Evolutionary conservation across 2,888 invertebrate genomes (phyloP), one percentile per base, ranked within the genome.

Genomic region (Megastigmus dorsalis): DNA sequence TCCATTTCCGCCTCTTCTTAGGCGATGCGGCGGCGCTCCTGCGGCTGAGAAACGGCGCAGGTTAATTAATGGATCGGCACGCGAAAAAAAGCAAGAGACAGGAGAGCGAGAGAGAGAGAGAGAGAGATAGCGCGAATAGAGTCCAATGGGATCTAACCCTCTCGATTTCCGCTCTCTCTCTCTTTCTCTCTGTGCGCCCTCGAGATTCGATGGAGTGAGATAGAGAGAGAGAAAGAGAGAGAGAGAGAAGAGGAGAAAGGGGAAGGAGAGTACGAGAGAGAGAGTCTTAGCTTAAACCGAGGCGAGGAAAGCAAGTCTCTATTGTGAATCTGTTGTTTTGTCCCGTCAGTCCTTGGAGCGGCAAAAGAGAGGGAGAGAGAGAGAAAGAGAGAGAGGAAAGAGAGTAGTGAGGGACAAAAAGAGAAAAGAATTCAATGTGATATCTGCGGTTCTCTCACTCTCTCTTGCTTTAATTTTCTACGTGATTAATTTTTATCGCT

Each of bases 281-380:
- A 18, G 23, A 45, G 48, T 54, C 54, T 52, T 7, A 18, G 48
- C 6, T 41, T 18, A n/a, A 63, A 55, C 71, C 55, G 55, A 54
- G 18, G 45, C 55, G 54, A 62, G 70, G 57, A 30, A 71, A 48
- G 48, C 33, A 59, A 57, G 57, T 82, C 77, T 75, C 79, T 83
- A 84, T 87, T 86, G 87, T 86, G 79, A 67, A 82, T 80, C 77
- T 78, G 78, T 78, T 83, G 86, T 87, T 87, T 87, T 87, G 87
- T 87, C 85, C 87, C 87, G 86, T 87, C 87, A 87, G 86, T 87
- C 86, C 85, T 80, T 77, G 77, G 79, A 84, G 80, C 13, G n/a
- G 15, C 18, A 13, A n/a, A 20, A 41, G 50, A 3, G 50, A 30
- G 50, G 41, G 38, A 59, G 57, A 59, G 57, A 28, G 38, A 43